Evolutionary conservation across 2,113 vertebrate genomes (phyloP).

Genomic region (Parotia lawesii): DNA sequence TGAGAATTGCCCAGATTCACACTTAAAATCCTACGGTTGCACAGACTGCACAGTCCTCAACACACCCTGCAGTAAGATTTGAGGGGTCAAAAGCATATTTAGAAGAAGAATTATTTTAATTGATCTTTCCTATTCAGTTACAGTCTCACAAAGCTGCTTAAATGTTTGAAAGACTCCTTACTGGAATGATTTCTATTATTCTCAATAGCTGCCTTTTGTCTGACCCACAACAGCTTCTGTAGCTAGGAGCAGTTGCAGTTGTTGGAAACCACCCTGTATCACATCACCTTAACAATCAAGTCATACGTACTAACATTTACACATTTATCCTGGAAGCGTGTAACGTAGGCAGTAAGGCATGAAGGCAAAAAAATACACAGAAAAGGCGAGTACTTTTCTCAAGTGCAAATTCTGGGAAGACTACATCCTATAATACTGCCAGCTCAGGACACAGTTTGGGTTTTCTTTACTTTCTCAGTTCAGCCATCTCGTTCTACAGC

Average conservation of each 20-base stretch:
- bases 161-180: background rate
- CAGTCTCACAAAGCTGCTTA: background rate
- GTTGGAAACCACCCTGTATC: background rate
- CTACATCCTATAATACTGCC: background rate
- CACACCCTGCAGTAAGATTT: background rate
- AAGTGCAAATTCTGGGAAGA: background rate
- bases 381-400: rapidly evolving
- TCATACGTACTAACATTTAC: background rate
- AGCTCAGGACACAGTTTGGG: background rate
- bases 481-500: background rate
- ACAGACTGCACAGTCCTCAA: background rate
- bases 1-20: background rate
- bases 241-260: background rate
- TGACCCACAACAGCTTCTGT: background rate
- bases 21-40: slow-evolving; percentile 8
- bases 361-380: background rate
- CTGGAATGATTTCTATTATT: background rate
- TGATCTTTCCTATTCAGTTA: background rate
- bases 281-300: background rate
- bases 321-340: background rate
- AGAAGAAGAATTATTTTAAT: background rate
- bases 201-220: background rate
- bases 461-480: background rate
- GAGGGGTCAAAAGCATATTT: background rate
- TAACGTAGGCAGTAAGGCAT: rapidly evolving